Evolutionary conservation across 2,888 invertebrate species (phyloP).

Genomic region (Chloromyia formosa): DNA sequence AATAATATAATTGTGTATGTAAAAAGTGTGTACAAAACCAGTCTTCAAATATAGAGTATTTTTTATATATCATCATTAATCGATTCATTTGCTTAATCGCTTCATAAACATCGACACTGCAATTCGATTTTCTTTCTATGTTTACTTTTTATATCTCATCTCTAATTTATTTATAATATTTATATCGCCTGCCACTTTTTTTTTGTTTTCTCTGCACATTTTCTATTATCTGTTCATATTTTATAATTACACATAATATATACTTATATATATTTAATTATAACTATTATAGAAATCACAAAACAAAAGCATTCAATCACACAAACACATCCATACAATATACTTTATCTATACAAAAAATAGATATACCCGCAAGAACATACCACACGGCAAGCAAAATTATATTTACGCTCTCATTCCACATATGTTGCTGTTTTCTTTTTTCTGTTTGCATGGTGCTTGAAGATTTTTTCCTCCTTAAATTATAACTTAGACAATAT

Average conservation of each 20-base stretch:
- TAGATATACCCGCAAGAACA: constrained; percentile 31
- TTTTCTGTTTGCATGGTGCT: neutral
- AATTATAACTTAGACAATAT: constrained; percentile 26
- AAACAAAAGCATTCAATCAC: constrained; percentile 29
- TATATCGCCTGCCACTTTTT: constrained; percentile 51
- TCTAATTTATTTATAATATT: constrained; percentile 1
- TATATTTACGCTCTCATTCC: neutral
- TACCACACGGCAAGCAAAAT: constrained; percentile 30
- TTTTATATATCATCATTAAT: constrained; percentile 42
- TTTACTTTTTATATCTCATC: constrained; percentile 27
- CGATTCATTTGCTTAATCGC: constrained; percentile 27
- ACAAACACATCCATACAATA: constrained; percentile 30
- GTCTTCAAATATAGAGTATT: constrained; percentile 58
- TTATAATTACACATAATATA: constrained; percentile 37
- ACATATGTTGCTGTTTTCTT: neutral
- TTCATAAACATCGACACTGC: constrained; percentile 2
- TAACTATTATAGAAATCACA: constrained; percentile 25
- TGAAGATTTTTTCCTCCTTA: neutral
- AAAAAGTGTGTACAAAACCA: constrained; percentile 61
- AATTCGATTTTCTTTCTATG: neutral
- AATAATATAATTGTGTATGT: constrained; percentile 43
- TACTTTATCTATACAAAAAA: constrained; percentile 36
- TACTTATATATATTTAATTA: neutral
- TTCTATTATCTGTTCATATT: constrained; percentile 31
- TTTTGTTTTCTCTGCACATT: constrained; percentile 52